Evolutionary conservation across 2,113 vertebrate genomes (phyloP).

Genomic region (Zootoca vivipara): DNA sequence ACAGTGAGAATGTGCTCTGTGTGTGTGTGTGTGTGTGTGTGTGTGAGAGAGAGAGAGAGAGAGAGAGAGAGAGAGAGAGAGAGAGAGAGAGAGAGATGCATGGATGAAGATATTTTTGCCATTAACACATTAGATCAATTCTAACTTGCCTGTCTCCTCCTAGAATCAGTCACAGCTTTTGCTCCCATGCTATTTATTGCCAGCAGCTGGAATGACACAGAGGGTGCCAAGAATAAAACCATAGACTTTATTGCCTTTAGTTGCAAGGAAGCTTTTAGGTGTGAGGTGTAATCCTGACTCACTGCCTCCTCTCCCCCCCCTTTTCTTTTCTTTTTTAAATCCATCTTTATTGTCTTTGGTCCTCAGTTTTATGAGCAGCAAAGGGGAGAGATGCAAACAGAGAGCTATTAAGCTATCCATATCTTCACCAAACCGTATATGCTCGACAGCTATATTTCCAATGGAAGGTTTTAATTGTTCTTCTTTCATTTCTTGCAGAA

Average conservation of each 20-base stretch:
- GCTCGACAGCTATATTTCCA: slow-evolving; percentile 24
- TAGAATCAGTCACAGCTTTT: background rate
- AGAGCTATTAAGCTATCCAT: slow-evolving; percentile 38
- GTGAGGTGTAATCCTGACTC: background rate
- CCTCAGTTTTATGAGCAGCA: slow-evolving; percentile 41
- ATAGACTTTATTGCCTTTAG: background rate
- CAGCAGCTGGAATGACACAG: background rate
- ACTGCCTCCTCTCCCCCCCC: background rate
- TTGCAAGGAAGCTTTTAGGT: background rate
- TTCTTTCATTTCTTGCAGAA: slow-evolving; percentile 40
- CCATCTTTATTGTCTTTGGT: slow-evolving; percentile 39
- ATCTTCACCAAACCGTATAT: slow-evolving; percentile 10
- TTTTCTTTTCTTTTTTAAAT: background rate
- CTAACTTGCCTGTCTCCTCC: background rate
- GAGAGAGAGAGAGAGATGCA: background rate
- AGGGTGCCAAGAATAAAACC: background rate
- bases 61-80: background rate
- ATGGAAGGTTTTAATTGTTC: slow-evolving; percentile 40
- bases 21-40: too few species aligned
- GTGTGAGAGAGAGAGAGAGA: background rate
- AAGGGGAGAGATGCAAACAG: slow-evolving; percentile 15
- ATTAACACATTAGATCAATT: background rate
- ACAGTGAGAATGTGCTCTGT: background rate
- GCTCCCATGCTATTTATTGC: background rate
- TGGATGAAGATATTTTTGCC: background rate